These are phyloP conservation scores for Dallia pectoralis DNA, from an alignment of 2,797 vertebrate species.

Conservation along the genomic window DNA sequence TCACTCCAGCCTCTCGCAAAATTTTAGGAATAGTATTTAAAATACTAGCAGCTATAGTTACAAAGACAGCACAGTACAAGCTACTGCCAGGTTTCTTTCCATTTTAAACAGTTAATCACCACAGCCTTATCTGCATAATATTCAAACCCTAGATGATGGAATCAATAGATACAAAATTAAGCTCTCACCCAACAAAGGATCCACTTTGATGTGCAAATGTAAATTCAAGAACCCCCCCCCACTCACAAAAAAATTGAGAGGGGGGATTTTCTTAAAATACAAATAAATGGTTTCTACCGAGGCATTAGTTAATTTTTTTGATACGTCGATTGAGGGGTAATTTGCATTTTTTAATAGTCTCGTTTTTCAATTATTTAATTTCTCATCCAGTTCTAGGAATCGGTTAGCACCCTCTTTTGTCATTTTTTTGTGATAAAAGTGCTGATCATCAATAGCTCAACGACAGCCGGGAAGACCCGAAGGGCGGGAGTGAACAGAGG, in stretches of 20 bases:
- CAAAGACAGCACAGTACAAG: constrained; percentile 7
- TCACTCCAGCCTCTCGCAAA: constrained; percentile 28
- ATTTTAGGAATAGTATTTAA: constrained; percentile 50
- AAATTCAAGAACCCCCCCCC: constrained; percentile 45
- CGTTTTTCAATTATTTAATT: constrained; percentile 83
- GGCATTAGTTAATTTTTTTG: constrained; percentile 61
- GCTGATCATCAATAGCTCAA: constrained; percentile 92
- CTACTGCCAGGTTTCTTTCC: constrained; percentile 5
- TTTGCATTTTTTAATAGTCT: constrained; percentile 70
- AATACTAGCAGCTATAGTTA: constrained; percentile 36
- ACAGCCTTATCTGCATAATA: constrained; percentile 40
- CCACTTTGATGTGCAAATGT: constrained; percentile 66
- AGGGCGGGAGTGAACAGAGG: constrained; percentile 96
- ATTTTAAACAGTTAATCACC: constrained; percentile 32
- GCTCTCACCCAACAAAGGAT: constrained; percentile 57
- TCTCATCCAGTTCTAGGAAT: constrained; percentile 78
- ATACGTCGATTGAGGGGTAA: constrained; percentile 51
- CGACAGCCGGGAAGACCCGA: constrained; percentile 90
- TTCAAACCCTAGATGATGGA: constrained; percentile 48
- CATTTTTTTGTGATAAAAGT: constrained; percentile 92
- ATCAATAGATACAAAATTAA: constrained; percentile 67
- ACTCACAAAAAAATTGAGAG: constrained; percentile 15
- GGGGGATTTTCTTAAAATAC: constrained; percentile 12
- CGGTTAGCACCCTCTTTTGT: constrained; percentile 77
- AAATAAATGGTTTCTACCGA: constrained; percentile 68